Base-by-base conservation (phyloP, 2,888 invertebrate species). In the Paralinhomoeus sp. region DNA sequence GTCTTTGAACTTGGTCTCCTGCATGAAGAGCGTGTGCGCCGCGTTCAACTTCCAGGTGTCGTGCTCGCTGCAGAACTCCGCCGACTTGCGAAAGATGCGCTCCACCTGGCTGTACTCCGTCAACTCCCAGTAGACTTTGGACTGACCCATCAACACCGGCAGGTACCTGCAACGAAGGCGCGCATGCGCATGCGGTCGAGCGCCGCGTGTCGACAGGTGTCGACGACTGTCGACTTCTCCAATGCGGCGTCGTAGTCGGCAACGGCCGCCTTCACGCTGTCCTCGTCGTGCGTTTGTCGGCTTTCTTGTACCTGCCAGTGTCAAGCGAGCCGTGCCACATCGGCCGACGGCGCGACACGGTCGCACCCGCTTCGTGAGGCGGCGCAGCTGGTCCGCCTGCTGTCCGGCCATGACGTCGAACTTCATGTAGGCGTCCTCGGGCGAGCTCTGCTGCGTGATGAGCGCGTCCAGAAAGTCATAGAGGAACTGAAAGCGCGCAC, bases 11-110 rank as follows among this genome's bases (percentile, higher is more conserved):
- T 93, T 93, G 60, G 80, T 85, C 61, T 89, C 89, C 67, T 93
- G 91, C 93, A 99, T 97, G 62, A 93, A 97, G 2, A 97, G 70
- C 1, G 93, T 91, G 62, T 99, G 97, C 0, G 93, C 97, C 0
- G 93, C 91, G 62, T 99, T 97, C 21, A 97, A 68, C 51, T 87
- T 78, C 93, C 93, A 99, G 1, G 78, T 75, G 54, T 93, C 87
- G 55, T 89, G 84, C 59, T 91, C 91, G 53, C 84, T 84, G 61
- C 93, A 93, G 64, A 93, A 93, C 62, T 99, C 97, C 0, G 84
- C 85, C 46, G 87, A 87, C 62, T 89, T 85, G 31, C 84, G 75
- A 63, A 93, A 91, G 52, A 91, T 84, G 62, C 85, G 83, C 63
- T 93, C 91, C 1, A 97, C 91, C 60, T 89, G 84, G 1, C 75